A percentile compares a stretch with the other conserved stretches of the same genome.
phyloP scores from a whole-genome alignment of 1,140 invertebrate genomes.

The Caenorhabditis tropicalis region DNA sequence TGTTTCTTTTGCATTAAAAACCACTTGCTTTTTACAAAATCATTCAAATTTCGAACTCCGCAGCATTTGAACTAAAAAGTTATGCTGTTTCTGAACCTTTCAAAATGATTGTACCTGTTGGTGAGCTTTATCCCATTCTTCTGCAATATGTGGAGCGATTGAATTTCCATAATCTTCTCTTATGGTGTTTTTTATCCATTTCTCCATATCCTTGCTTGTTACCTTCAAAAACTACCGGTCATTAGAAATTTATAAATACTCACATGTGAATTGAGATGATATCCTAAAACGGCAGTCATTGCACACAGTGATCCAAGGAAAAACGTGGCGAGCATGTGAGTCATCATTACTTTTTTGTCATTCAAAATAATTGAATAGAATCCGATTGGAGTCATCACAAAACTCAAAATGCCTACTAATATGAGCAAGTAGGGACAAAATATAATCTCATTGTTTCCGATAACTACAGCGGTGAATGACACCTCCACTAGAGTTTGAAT shows the following conservation, averaged over 20 bases:
- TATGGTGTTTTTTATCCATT: not conserved
- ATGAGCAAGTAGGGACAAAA: not conserved
- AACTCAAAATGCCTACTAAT: not conserved
- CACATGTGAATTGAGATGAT: constrained; percentile 13
- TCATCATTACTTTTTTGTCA: constrained; percentile 12
- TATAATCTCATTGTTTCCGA: not conserved
- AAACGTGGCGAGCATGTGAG: not conserved
- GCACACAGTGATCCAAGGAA: not conserved
- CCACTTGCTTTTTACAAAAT: constrained; percentile 17
- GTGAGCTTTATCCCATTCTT: constrained; percentile 21
- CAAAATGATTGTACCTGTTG: not conserved
- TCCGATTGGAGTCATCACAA: constrained; percentile 20
- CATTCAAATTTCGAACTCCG: not conserved
- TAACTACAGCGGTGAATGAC: not conserved
- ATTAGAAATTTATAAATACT: not conserved
- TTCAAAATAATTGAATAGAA: constrained; percentile 7
- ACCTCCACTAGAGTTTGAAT: constrained; percentile 5
- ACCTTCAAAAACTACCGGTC: not conserved
- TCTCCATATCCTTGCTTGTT: not conserved
- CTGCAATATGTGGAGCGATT: not conserved
- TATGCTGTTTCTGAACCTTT: not conserved
- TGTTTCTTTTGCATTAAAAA: constrained; percentile 16
- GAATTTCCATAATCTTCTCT: constrained; percentile 15
- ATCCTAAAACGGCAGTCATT: not conserved
- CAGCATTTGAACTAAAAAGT: constrained; percentile 13